Conservation (phyloP, 2,888 invertebrate genomes). For the Cyaniris semiargus region DNA sequence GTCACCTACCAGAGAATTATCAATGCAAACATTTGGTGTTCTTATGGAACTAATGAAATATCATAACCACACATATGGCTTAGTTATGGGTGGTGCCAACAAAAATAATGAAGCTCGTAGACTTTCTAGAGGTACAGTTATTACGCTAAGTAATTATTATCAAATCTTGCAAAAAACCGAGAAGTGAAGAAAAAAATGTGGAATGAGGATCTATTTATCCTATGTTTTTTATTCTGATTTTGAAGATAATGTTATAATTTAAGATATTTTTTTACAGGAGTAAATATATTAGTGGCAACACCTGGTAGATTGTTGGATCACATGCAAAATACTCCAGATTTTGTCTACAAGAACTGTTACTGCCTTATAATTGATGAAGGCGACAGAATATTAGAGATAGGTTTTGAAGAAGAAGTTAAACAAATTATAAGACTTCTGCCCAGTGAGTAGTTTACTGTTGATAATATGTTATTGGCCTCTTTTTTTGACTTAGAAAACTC, state of each 20-base stretch:
- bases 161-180: too few relatives aligned
- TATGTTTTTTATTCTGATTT: neutral
- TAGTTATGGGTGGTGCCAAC: conserved; percentile 97
- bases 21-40: conserved; percentile 99
- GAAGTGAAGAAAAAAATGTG: too few relatives aligned
- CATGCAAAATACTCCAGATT: conserved; percentile 94
- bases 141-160: neutral
- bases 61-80: conserved; percentile 95
- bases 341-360: conserved; percentile 69
- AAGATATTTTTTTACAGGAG: conserved; percentile 71
- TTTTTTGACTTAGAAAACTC: too few relatives aligned
- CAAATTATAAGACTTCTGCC: conserved; percentile 95
- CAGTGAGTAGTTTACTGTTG: conserved; percentile 82
- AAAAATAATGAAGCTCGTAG: conserved; percentile 95
- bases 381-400: conserved; percentile 97
- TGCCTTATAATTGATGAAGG: conserved; percentile 97
- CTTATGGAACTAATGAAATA: conserved; percentile 95
- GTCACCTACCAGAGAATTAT: conserved; percentile 97
- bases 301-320: conserved; percentile 98
- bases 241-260: neutral
- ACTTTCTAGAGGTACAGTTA: conserved; percentile 86
- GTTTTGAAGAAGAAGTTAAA: conserved; percentile 98
- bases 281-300: conserved; percentile 97
- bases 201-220: too few relatives aligned
- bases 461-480: neutral